Evolutionary conservation across 2,888 invertebrate species (phyloP).

Genomic region (Nemapogon koenigi): DNA sequence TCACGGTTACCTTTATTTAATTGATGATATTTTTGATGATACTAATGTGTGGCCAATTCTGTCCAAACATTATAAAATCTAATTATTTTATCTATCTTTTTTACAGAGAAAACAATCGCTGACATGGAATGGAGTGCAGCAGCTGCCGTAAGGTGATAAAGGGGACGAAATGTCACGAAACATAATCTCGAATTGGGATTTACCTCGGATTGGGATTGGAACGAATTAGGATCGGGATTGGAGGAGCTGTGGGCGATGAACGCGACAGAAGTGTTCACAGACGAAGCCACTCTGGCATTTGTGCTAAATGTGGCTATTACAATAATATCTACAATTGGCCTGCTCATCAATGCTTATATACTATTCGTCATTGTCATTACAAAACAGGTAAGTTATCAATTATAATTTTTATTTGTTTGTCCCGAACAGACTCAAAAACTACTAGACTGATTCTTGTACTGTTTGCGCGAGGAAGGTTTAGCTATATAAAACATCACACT

Average conservation of each 20-base stretch:
- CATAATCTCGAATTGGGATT: no score
- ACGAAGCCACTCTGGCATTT: conserved; percentile 69
- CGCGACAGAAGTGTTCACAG: conserved; percentile 47
- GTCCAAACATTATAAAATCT: no score
- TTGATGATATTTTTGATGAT: no score
- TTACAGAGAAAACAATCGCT: conserved; percentile 25
- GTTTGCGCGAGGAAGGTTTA: no score
- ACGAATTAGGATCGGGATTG: no score
- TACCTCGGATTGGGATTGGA: no score
- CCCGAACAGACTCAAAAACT: no score
- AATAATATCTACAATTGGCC: conserved; percentile 72
- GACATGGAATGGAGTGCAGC: conserved; percentile 51
- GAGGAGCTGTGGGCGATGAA: conserved; percentile 41
- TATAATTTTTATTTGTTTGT: no score
- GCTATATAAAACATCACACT: background rate
- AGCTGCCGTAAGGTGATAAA: conserved; percentile 53
- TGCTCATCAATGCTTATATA: conserved; percentile 77
- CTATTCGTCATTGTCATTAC: conserved; percentile 74
- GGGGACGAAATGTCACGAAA: no score
- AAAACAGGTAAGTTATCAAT: conserved; percentile 63
- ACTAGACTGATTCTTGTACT: no score
- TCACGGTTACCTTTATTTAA: no score
- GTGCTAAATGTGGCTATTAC: conserved; percentile 72
- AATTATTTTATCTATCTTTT: conserved; percentile 11
- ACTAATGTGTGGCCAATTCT: no score